A percentile compares a stretch with the other conserved stretches of the same genome.
Evolutionary conservation across 2,113 vertebrate species (phyloP).

Genomic region (Casuarius casuarius): DNA sequence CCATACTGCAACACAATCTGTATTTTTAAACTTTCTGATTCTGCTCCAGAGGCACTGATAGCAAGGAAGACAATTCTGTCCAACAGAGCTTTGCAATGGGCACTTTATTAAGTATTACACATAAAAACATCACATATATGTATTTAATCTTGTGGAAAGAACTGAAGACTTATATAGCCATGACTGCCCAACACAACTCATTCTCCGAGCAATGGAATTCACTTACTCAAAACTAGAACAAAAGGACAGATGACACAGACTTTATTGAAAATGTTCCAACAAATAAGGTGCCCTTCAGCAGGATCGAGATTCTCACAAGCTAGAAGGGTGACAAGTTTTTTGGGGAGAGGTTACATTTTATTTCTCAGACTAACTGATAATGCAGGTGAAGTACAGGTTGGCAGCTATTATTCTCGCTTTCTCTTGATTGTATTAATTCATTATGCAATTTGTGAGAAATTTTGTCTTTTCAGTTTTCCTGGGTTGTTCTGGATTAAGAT

Average conservation of each 20-base stretch:
- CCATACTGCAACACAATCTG: neutral
- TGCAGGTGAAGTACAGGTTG: neutral
- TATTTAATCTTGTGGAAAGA: neutral
- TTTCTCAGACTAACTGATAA: neutral
- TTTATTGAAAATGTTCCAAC: neutral
- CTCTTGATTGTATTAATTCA: neutral
- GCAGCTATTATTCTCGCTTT: neutral
- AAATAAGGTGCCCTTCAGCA: neutral
- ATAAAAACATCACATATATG: neutral
- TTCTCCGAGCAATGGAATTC: neutral
- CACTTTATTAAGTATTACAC: neutral
- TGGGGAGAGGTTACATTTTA: neutral
- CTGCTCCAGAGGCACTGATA: neutral
- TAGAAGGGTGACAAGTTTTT: neutral
- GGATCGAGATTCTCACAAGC: neutral
- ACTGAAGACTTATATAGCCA: neutral
- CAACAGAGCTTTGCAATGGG: neutral
- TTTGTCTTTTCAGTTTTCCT: neutral
- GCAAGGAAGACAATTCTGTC: neutral
- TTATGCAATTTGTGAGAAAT: neutral
- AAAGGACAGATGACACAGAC: neutral
- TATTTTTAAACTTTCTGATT: neutral
- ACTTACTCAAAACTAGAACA: neutral
- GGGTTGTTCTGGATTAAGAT: neutral
- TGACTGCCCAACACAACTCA: neutral